Evolutionary conservation across 1,140 invertebrate genomes (phyloP), one percentile per base, ranked within the genome.

Genomic region (Oreohelix idahoensis): DNA sequence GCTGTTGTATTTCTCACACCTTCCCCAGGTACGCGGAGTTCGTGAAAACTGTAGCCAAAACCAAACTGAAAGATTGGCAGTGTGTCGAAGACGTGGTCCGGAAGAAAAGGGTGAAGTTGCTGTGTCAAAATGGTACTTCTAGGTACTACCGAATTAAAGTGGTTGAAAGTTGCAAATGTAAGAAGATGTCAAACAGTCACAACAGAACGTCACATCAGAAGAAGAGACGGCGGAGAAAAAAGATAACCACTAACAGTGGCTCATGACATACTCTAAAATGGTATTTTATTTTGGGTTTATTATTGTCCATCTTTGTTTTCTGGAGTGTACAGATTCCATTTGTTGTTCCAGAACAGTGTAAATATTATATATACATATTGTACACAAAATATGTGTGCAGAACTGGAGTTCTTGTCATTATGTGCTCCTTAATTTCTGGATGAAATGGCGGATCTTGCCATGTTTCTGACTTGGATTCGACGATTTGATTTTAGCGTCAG

Each of bases 11-110:
- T 45, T 45, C 42, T 45, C n/a, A n/a, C n/a, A n/a, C n/a, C n/a
- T n/a, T n/a, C 15, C 42, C 38, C 66, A 81, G 79, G 79, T 92
- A 91, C 84, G 85, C 86, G 17, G 88, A 92, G 81, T 90, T 90
- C 78, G 87, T 90, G n/a, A 91, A 92, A 82, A 83, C 87, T 32
- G 88, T 87, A 86, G 86, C 88, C 17, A 79, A 81, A 38, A 85
- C 79, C 69, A 90, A 90, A 66, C 63, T 87, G 38, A 83, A 83
- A 38, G 88, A 92, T 63, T 92, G 85, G 84, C 87, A 90, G 39
- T 92, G 92, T 74, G 89, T 89, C n/a, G 88, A 92, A 49, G 89
- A 91, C 79, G 83, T 88, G 5, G 87, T 89, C 1, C 73, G 83
- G 38, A 85, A 86, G 20, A 89, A 90, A 79, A 83, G 86, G 51